These are phyloP conservation scores for Pica pica DNA, from an alignment of 2,113 vertebrate genomes.

Conservation along the genomic window DNA sequence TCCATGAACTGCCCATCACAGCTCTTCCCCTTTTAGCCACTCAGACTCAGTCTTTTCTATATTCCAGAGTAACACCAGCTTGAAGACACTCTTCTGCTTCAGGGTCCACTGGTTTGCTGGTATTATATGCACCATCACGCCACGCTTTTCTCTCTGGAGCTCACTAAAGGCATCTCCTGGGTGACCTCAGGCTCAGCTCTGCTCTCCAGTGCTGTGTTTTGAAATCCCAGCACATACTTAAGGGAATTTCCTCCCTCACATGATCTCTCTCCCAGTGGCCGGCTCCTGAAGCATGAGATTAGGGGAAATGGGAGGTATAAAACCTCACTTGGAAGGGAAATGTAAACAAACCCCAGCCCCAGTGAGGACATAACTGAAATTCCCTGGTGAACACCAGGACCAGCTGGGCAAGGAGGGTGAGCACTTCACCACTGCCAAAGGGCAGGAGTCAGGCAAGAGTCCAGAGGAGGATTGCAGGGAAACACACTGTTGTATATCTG, in stretches of 20 bases:
- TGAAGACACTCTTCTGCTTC: not conserved
- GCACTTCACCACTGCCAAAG: not conserved
- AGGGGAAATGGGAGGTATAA: not conserved
- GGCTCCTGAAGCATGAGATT: not conserved
- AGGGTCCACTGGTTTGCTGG: not conserved
- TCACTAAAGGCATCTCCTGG: conserved; percentile 11
- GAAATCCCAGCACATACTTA: not conserved
- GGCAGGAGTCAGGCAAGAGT: not conserved
- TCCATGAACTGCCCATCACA: not conserved
- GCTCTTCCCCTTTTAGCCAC: not conserved
- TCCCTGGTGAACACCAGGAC: not conserved
- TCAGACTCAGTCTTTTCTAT: not conserved
- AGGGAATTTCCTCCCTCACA: not conserved
- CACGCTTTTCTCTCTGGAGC: not conserved
- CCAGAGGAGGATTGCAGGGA: not conserved
- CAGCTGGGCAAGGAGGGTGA: not conserved
- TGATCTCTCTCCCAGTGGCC: not conserved
- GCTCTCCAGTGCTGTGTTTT: not conserved
- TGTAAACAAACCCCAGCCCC: not conserved
- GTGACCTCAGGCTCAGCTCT: not conserved
- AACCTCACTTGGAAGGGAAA: not conserved
- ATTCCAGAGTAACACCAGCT: not conserved
- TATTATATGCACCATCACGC: not conserved
- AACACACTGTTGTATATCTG: not conserved
- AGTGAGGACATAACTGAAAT: not conserved